A percentile compares a stretch with the other conserved stretches of the same genome.
phyloP scores from a whole-genome alignment of 2,113 vertebrate genomes.

The Apodemus speciosus region DNA sequence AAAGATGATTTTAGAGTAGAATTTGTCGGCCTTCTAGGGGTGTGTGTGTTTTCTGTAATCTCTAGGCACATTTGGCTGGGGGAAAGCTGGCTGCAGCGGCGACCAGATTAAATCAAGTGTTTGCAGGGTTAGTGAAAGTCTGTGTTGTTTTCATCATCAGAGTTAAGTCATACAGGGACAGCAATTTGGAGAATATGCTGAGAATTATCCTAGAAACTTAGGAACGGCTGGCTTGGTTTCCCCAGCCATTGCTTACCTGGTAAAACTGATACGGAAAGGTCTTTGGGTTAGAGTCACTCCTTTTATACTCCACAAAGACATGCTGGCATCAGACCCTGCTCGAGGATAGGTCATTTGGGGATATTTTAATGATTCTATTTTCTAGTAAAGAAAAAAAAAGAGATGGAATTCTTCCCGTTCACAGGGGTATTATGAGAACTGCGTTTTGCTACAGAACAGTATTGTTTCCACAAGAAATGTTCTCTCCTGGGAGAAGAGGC shows the following conservation, averaged over 20 bases:
- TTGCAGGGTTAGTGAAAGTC: constrained; percentile 29
- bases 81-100: neutral
- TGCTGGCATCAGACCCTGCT: neutral
- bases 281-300: neutral
- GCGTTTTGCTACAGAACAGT: constrained; percentile 48
- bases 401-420: constrained; percentile 53
- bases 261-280: neutral
- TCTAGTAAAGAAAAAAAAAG: constrained; percentile 42
- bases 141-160: constrained; percentile 19
- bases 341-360: neutral
- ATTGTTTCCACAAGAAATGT: constrained; percentile 56
- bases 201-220: constrained; percentile 37
- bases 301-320: neutral
- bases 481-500: constrained; percentile 30
- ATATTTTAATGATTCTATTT: constrained; percentile 54
- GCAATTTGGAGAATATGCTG: constrained; percentile 20
- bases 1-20: neutral
- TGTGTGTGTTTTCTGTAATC: constrained; percentile 38
- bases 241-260: neutral
- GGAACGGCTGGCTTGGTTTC: neutral
- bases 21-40: constrained; percentile 22
- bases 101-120: constrained; percentile 43
- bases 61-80: neutral
- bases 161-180: neutral
- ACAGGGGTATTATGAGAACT: constrained; percentile 34